Evolutionary conservation across 2,797 vertebrate genomes (phyloP), one percentile per base, ranked within the genome.

Genomic region (Rhodeus uyekii): DNA sequence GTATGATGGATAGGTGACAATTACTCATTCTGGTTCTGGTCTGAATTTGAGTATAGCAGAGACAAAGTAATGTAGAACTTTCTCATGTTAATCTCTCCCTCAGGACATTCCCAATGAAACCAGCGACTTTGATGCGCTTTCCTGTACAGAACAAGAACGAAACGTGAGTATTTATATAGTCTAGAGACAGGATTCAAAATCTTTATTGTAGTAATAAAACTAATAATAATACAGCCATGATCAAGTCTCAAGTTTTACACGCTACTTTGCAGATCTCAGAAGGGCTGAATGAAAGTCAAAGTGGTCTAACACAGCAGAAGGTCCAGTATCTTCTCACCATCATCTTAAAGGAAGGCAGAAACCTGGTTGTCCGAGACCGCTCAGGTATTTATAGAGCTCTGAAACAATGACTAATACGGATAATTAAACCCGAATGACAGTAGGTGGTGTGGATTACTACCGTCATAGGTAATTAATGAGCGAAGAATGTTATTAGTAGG

Each of bases 321-420:
- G 92, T 94, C 42, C 95, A 94, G 14, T 98, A 98, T 89, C 95
- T 98, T 55, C 90, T 99, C 78, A 96, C 90, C 86, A 95, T 99
- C 85, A 96, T 95, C 87, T 90, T 99, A 39, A 97, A 95, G 89
- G 94, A 96, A 82, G 98, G 98, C 65, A 91, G 91, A 75, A 97
- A 97, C 88, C 94, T 99, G 84, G 96, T 97, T 69, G 90, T 97
- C 91, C 91, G 95, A 79, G 94, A 97, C 88, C 97, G 98, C 76
- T 96, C 95, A 1, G 97, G 98, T 99, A 94, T 91, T 96, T 99
- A 93, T 91, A 95, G 85, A 58, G 13, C 14, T 34, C 5, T 83
- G 3, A 38, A 8, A 75, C 24, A 50, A 12, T 39, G 4, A 81
- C 44, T 32, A 55, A 46, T 32, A 38, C 29, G n/a, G 38, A 75